A percentile compares a stretch with the other conserved stretches of the same genome.
Evolutionary conservation across 2,888 invertebrate genomes (phyloP).

Genomic region (Linyphia triangularis): DNA sequence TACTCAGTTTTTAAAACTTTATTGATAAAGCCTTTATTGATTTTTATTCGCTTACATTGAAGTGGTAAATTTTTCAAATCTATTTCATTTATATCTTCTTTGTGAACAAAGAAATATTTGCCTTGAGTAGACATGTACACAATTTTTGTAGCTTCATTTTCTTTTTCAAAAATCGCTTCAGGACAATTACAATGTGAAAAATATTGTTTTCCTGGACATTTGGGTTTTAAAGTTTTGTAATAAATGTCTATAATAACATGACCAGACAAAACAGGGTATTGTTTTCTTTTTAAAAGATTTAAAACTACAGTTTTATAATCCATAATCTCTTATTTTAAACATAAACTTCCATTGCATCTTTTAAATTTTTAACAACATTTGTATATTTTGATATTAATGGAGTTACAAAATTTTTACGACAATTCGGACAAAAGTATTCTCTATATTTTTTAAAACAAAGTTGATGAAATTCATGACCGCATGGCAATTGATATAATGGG

Average conservation of each 20-base stretch:
- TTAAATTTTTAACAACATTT: no score
- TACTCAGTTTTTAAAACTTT: constrained; percentile 12
- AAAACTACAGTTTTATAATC: neutral
- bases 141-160: neutral
- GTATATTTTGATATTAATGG: no score
- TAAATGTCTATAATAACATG: neutral
- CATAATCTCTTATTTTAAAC: neutral
- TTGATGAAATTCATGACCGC: no score
- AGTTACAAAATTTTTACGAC: no score
- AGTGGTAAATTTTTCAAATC: neutral
- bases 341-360: no score
- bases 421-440: no score
- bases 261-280: neutral
- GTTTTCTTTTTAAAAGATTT: neutral
- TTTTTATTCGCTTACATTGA: neutral
- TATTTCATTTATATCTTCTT: neutral
- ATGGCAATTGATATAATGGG: no score
- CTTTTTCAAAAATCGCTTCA: neutral
- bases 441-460: no score
- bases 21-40: neutral
- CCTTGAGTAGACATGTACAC: neutral
- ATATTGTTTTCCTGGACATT: neutral
- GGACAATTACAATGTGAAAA: neutral
- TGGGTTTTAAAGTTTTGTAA: neutral
- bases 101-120: neutral